Base-by-base conservation (phyloP, 92 coral and sea anemone species). In the Siderastrea siderea region DNA sequence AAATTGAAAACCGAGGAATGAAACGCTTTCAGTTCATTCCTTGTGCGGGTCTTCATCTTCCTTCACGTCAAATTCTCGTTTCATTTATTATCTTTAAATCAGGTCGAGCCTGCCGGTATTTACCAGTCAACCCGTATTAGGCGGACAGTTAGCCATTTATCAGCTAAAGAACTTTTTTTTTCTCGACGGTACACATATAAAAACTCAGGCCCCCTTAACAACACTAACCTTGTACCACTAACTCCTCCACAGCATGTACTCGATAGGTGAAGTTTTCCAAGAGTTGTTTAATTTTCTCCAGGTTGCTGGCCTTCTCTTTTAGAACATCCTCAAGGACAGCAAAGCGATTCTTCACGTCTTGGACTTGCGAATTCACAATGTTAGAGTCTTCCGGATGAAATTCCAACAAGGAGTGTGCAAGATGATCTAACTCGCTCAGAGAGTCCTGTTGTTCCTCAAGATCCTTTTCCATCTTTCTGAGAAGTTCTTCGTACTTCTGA, bases 241-340 rank as follows among this genome's bases (percentile, higher is more conserved):
- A 90, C 66, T 89, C 88, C 86, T 97, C 98, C 0, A 97, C 86
- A 12, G 89, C 94, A 66, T 92, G 93, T 45, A 86, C 79, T 68
- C 92, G 91, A 38, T 67, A 92, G 48, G 95, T 95, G 88, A 94
- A 87, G 59, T 77, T 85, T 3, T 94, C 90, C 86, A 96, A 79
- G n/a, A 97, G 93, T 49, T 94, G 92, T 71, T 91, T 94, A 3
- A 94, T 88, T 81, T 92, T 97, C 84, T 90, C 93, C 81, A 94
- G 93, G 65, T 95, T 93, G 58, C 89, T 93, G 63, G 84, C 91
- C 76, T 93, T 95, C 68, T 89, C 97, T 72, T 92, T 93, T 2
- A 96, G 85, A 60, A 86, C 80, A 75, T 90, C 89, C 46, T 90
- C 92, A 58, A 97, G 78, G 44, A 88, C 88, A 61, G 87, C 93